Evolutionary conservation across 2,888 invertebrate species (phyloP).

Genomic region (Eristalis tenax): DNA sequence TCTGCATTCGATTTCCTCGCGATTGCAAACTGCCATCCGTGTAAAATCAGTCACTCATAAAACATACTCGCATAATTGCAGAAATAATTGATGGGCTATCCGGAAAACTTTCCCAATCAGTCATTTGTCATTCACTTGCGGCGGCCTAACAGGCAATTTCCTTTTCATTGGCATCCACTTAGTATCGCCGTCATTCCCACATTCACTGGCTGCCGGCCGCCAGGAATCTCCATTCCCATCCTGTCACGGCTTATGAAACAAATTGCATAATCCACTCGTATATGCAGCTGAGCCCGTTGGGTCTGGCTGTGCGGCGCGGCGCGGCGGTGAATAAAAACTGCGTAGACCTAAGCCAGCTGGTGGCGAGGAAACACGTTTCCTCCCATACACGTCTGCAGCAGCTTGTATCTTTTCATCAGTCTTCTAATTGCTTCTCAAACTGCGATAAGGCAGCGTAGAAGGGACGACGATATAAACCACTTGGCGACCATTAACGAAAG

Average conservation of each 20-base stretch:
- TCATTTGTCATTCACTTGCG: not conserved
- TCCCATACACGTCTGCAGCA: not conserved
- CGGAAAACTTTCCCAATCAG: slow-evolving; percentile 22
- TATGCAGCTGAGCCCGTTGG: not conserved
- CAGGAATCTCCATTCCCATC: slow-evolving; percentile 11
- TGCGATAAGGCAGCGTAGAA: slow-evolving; percentile 12
- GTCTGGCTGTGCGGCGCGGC: not conserved
- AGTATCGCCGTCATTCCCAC: not conserved
- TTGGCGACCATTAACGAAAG: slow-evolving; percentile 30
- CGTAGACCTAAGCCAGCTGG: not conserved
- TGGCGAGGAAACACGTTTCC: slow-evolving; percentile 36
- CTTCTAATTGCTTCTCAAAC: slow-evolving; percentile 36
- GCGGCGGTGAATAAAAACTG: not conserved
- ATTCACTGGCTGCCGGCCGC: not conserved
- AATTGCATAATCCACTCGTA: slow-evolving; percentile 33
- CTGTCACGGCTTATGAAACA: slow-evolving; percentile 28
- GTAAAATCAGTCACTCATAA: not conserved
- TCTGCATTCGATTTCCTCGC: not conserved
- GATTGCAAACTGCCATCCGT: not conserved
- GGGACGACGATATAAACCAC: slow-evolving; percentile 1
- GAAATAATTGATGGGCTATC: not conserved
- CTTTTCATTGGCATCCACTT: slow-evolving; percentile 28
- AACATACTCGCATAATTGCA: not conserved
- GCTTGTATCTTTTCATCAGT: slow-evolving; percentile 39
- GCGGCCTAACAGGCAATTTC: slow-evolving; percentile 23